Conservation (phyloP, 2,888 invertebrate species). For the Hemistola chrysoprasaria region DNA sequence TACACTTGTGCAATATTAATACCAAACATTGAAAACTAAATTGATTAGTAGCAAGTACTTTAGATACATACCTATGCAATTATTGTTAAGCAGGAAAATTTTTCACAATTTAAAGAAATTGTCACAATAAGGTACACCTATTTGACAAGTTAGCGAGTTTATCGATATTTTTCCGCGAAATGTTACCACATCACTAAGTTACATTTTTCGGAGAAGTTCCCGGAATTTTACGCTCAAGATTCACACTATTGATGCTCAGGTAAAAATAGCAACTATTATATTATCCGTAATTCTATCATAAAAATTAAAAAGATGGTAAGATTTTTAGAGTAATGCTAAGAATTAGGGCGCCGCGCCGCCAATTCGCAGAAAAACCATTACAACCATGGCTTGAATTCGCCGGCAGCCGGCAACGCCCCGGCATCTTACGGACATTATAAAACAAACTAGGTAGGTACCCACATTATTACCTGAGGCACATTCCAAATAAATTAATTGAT, state of each 20-base stretch:
- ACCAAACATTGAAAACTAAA: too few species aligned
- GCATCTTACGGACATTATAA: slow-evolving; percentile 28
- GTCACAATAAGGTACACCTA: slow-evolving; percentile 1
- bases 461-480: slow-evolving; percentile 15
- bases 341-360: slow-evolving; percentile 56
- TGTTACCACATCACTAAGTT: neutral
- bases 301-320: slow-evolving; percentile 4
- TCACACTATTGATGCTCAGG: neutral
- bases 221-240: neutral
- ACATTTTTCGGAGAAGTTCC: slow-evolving; percentile 1
- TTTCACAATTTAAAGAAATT: too few species aligned
- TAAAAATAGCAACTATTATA: neutral
- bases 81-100: too few species aligned
- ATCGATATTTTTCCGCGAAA: slow-evolving; percentile 2
- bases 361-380: slow-evolving; percentile 64
- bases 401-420: slow-evolving; percentile 73
- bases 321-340: slow-evolving; percentile 37
- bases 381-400: slow-evolving; percentile 47
- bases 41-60: too few species aligned
- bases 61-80: neutral
- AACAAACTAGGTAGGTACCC: slow-evolving; percentile 27
- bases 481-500: slow-evolving; percentile 26
- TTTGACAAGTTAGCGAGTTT: neutral
- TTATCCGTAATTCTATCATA: neutral
- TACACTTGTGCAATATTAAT: too few species aligned